These are phyloP conservation scores for Enteromius unitaeniatus DNA, from an alignment of 2,797 vertebrate species.

Conservation along the genomic window DNA sequence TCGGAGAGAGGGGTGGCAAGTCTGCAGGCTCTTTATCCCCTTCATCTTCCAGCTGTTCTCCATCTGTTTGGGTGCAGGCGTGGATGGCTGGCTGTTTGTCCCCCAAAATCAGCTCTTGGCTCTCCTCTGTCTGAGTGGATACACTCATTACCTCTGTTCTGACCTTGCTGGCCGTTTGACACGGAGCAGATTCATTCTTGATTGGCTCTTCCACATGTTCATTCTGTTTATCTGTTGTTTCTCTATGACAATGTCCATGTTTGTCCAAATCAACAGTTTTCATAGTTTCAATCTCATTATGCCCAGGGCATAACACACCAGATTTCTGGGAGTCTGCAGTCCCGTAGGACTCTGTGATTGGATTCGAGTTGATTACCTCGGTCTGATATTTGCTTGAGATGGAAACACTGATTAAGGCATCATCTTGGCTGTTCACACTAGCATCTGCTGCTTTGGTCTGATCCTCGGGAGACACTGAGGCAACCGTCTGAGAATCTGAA, in stretches of 20 bases:
- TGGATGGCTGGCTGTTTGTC: constrained; percentile 44
- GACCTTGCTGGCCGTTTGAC: constrained; percentile 11
- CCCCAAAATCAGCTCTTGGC: not conserved
- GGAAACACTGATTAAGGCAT: constrained; percentile 24
- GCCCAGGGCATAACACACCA: not conserved
- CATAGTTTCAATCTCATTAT: constrained; percentile 24
- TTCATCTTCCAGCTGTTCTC: constrained; percentile 33
- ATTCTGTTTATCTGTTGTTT: constrained; percentile 23
- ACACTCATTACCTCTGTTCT: constrained; percentile 51
- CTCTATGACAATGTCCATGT: not conserved
- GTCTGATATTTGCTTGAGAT: constrained; percentile 14
- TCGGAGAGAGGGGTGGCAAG: constrained; percentile 61
- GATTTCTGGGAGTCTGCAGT: not conserved
- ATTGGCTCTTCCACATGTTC: not conserved
- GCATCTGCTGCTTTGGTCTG: constrained; percentile 47
- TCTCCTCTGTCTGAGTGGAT: constrained; percentile 74
- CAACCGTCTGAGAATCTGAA: constrained; percentile 27
- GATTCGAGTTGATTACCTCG: constrained; percentile 23
- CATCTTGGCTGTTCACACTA: constrained; percentile 18
- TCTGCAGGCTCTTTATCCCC: constrained; percentile 44
- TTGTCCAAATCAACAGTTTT: constrained; percentile 15
- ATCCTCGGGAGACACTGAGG: constrained; percentile 1
- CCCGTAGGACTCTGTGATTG: not conserved
- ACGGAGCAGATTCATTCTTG: not conserved
- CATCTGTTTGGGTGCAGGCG: constrained; percentile 70